phyloP scores from a whole-genome alignment of 2,888 invertebrate genomes.

The Physocephala rufipes region DNA sequence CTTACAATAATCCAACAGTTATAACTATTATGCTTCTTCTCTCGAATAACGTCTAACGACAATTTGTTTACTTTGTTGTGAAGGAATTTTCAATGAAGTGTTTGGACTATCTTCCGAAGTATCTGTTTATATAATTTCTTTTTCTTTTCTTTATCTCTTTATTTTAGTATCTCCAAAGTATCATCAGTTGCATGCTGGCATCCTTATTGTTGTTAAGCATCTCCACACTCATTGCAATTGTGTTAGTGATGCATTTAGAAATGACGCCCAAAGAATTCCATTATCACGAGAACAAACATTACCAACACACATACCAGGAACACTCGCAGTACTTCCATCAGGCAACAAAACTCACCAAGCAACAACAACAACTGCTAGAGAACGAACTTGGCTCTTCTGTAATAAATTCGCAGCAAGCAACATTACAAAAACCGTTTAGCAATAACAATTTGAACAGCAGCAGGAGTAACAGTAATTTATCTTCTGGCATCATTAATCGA shows the following conservation, averaged over 20 bases:
- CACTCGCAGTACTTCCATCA: constrained; percentile 42
- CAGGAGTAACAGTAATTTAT: constrained; percentile 30
- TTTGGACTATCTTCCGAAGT: neutral
- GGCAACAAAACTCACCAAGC: too few relatives aligned
- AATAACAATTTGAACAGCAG: constrained; percentile 8
- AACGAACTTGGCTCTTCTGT: constrained; percentile 1
- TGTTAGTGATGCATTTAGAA: constrained; percentile 64
- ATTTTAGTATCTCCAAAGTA: constrained; percentile 70
- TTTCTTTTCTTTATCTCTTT: constrained; percentile 14
- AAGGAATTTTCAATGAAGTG: neutral
- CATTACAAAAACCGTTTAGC: constrained; percentile 41
- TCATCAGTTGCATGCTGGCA: constrained; percentile 72
- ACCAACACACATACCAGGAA: constrained; percentile 32
- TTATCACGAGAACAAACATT: constrained; percentile 42
- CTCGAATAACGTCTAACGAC: too few relatives aligned
- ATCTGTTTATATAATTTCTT: neutral
- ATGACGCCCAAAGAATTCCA: constrained; percentile 62
- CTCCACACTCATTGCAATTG: constrained; percentile 69
- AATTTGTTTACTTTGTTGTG: too few relatives aligned
- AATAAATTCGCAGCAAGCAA: constrained; percentile 37
- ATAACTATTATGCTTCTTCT: too few relatives aligned
- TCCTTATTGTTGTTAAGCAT: constrained; percentile 72
- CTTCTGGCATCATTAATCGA: constrained; percentile 55
- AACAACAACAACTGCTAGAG: constrained; percentile 37
- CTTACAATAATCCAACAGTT: too few relatives aligned